Evolutionary conservation across 2,888 invertebrate genomes (phyloP).

Genomic region (Argyra leucocephala): DNA sequence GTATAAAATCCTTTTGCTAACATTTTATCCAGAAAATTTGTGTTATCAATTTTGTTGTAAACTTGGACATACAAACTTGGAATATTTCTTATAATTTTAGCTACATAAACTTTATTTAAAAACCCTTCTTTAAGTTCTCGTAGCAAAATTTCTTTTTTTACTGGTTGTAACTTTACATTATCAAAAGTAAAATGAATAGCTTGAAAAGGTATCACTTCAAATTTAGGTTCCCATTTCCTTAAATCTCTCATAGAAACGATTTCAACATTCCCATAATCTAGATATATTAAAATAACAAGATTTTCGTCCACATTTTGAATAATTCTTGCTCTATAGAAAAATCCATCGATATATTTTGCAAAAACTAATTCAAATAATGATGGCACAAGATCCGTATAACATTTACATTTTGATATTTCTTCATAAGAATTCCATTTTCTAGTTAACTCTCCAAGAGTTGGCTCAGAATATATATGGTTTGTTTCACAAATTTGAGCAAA

Average conservation of each 20-base stretch:
- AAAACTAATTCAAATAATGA: slow-evolving; percentile 33
- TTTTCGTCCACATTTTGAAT: not conserved
- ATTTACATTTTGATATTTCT: slow-evolving; percentile 4
- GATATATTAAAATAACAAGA: not conserved
- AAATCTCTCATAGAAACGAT: not conserved
- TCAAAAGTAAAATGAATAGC: not conserved
- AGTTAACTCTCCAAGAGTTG: not conserved
- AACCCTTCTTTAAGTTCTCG: not conserved
- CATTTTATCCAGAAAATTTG: not conserved
- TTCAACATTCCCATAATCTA: not conserved
- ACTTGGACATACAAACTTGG: not conserved
- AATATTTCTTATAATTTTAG: not conserved
- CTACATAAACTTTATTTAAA: not conserved
- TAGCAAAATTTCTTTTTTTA: not conserved
- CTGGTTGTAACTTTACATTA: not conserved
- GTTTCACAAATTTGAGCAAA: not conserved
- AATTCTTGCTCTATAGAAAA: slow-evolving; percentile 37
- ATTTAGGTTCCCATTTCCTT: not conserved
- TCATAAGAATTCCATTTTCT: slow-evolving; percentile 15
- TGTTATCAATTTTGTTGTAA: not conserved
- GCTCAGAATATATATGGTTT: not conserved
- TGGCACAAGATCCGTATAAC: slow-evolving; percentile 2
- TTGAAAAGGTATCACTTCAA: not conserved
- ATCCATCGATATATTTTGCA: slow-evolving; percentile 31
- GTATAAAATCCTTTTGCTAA: not conserved